These are phyloP conservation scores for Neotoma lepida DNA, from an alignment of 2,113 vertebrate genomes.

Conservation along the genomic window DNA sequence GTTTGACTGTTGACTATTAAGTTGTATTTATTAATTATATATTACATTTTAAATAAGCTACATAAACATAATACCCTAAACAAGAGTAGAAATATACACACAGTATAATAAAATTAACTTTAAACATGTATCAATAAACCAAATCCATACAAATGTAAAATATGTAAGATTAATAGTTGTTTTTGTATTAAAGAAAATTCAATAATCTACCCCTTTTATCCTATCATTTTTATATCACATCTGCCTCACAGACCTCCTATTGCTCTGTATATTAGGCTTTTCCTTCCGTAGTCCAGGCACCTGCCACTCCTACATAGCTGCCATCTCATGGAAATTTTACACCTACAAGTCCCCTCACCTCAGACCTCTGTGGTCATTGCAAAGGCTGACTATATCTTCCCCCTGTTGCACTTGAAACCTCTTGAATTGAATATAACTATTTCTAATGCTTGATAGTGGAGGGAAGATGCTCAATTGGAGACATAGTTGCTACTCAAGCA, in stretches of 20 bases:
- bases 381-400: background rate
- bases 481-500: background rate
- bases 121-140: too few relatives aligned
- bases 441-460: background rate
- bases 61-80: too few relatives aligned
- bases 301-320: background rate
- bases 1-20: too few relatives aligned
- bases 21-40: too few relatives aligned
- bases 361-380: background rate
- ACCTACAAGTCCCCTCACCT: background rate
- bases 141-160: too few relatives aligned
- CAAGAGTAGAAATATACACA: too few relatives aligned
- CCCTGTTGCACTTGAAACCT: background rate
- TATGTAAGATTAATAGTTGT: too few relatives aligned
- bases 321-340: background rate
- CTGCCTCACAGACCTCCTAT: background rate
- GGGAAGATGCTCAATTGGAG: background rate
- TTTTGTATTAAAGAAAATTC: too few relatives aligned
- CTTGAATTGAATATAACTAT: background rate
- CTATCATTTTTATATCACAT: background rate
- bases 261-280: background rate
- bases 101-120: too few relatives aligned
- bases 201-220: too few relatives aligned
- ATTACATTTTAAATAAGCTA: too few relatives aligned
- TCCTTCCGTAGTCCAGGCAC: rapidly evolving